These are phyloP conservation scores for Microchrysa polita DNA, from an alignment of 2,888 invertebrate genomes.

Conservation along the genomic window DNA sequence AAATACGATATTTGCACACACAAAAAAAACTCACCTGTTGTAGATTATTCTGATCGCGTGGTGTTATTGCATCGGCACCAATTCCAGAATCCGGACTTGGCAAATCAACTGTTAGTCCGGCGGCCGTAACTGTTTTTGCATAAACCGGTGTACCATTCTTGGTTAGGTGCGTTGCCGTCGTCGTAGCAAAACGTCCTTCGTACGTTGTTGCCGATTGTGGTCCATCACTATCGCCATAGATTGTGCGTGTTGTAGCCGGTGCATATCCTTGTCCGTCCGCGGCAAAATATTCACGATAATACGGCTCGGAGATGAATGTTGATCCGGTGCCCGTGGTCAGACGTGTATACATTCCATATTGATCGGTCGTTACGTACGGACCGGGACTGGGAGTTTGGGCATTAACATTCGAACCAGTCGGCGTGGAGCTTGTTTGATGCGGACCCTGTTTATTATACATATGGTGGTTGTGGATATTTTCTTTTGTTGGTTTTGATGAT, in stretches of 20 bases:
- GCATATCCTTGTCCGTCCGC: conserved; percentile 65
- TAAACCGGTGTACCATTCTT: conserved; percentile 62
- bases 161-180: conserved; percentile 54
- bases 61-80: conserved; percentile 92
- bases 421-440: conserved; percentile 57
- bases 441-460: conserved; percentile 56
- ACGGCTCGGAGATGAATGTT: conserved; percentile 76
- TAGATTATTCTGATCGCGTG: conserved; percentile 86
- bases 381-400: conserved; percentile 64
- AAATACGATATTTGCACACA: conserved; percentile 40
- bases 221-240: conserved; percentile 62
- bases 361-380: conserved; percentile 63
- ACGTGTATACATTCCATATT: conserved; percentile 64
- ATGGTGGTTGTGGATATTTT: conserved; percentile 2
- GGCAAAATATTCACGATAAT: conserved; percentile 80
- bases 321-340: conserved; percentile 62
- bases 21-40: conserved; percentile 90
- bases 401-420: conserved; percentile 58
- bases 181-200: conserved; percentile 61
- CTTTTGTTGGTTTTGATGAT: neutral
- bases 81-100: conserved; percentile 97
- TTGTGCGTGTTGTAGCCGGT: conserved; percentile 59
- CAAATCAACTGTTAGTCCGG: conserved; percentile 90
- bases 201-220: conserved; percentile 61
- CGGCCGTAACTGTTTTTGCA: conserved; percentile 70